Percentiles rank a stretch among this genome's conserved stretches.
phyloP scores from a whole-genome alignment of 2,888 invertebrate genomes.

The Horisme vitalbata region DNA sequence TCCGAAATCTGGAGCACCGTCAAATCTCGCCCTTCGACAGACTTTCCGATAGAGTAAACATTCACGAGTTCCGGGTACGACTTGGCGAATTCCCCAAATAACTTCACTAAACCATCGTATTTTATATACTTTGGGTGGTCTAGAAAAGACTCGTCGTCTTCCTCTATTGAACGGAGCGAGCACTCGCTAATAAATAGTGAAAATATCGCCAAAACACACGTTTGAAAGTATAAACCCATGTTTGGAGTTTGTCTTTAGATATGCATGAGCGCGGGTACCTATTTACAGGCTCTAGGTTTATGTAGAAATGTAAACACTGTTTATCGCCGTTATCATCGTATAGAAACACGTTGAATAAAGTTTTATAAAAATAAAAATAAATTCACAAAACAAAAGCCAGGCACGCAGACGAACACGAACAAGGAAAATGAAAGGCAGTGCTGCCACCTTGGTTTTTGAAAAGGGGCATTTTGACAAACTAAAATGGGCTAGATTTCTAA shows the following conservation, averaged over 20 bases:
- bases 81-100: slow-evolving; percentile 83
- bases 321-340: slow-evolving; percentile 51
- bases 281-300: slow-evolving; percentile 32
- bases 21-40: slow-evolving; percentile 90
- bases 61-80: slow-evolving; percentile 87
- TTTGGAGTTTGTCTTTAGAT: slow-evolving; percentile 33
- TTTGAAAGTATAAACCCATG: slow-evolving; percentile 52
- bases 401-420: neutral
- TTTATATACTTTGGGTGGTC: slow-evolving; percentile 85
- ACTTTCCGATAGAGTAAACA: slow-evolving; percentile 91
- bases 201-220: slow-evolving; percentile 60
- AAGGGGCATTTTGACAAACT: no score
- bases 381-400: slow-evolving; percentile 10
- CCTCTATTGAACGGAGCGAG: slow-evolving; percentile 58
- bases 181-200: slow-evolving; percentile 58
- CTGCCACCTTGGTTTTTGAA: no score
- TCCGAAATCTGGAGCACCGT: slow-evolving; percentile 91
- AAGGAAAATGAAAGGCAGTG: no score
- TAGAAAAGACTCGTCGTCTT: slow-evolving; percentile 81
- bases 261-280: slow-evolving; percentile 30
- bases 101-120: slow-evolving; percentile 86
- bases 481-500: no score
- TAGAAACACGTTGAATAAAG: slow-evolving; percentile 18
- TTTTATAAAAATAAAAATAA: slow-evolving; percentile 15
- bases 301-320: slow-evolving; percentile 43